Conservation (phyloP, 2,888 invertebrate genomes). For the Flexamia atlantica region DNA sequence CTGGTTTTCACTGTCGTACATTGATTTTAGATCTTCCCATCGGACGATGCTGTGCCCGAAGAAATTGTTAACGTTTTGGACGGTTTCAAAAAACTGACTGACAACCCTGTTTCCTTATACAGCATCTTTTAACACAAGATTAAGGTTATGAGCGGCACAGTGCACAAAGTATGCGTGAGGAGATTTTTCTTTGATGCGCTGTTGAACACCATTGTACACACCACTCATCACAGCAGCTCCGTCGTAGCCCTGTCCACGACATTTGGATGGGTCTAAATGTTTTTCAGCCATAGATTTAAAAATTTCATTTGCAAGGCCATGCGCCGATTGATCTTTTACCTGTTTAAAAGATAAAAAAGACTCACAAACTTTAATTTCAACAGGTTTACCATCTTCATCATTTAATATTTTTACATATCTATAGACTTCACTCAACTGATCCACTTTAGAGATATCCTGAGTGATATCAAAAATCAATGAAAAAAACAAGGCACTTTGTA, state of each 20-base stretch:
- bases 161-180: constrained; percentile 65
- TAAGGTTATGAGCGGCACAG: constrained; percentile 64
- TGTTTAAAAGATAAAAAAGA: constrained; percentile 14
- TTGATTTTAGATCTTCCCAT: too few species aligned
- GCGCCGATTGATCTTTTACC: constrained; percentile 24
- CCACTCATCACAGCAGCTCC: constrained; percentile 67
- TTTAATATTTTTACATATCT: constrained; percentile 5
- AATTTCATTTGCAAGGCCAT: constrained; percentile 15
- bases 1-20: too few species aligned
- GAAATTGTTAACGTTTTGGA: too few species aligned
- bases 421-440: constrained; percentile 23
- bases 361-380: constrained; percentile 17
- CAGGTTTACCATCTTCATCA: not conserved
- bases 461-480: constrained; percentile 29
- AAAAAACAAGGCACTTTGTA: constrained; percentile 22
- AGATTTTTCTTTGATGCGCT: constrained; percentile 53
- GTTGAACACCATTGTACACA: constrained; percentile 32
- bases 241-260: constrained; percentile 66
- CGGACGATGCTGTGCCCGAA: too few species aligned
- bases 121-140: constrained; percentile 58
- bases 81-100: too few species aligned
- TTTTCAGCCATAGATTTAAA: not conserved
- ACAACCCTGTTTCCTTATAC: too few species aligned
- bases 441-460: constrained; percentile 61
- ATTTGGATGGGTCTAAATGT: not conserved